A percentile compares a stretch with the other conserved stretches of the same genome.
Conservation (phyloP, 2,113 vertebrate species). For the human region DNA sequence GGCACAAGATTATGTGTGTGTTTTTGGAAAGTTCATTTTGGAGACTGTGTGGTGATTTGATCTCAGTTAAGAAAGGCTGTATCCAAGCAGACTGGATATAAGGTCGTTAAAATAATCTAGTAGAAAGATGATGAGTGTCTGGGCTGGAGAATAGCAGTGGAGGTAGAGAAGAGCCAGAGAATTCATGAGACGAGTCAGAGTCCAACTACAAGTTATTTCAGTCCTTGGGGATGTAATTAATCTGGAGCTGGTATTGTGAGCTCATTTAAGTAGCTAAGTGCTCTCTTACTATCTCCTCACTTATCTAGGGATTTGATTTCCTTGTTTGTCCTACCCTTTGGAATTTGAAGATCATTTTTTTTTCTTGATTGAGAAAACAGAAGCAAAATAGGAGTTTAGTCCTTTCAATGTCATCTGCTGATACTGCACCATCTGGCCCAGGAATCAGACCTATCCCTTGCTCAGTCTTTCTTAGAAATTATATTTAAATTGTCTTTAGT, state of each 20-base stretch:
- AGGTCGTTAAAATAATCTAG: not conserved
- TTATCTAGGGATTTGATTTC: constrained; percentile 71
- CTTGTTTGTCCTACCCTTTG: constrained; percentile 75
- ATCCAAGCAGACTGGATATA: not conserved
- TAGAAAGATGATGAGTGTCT: not conserved
- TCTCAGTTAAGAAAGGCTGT: not conserved
- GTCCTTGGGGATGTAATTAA: constrained; percentile 60
- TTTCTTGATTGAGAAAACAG: constrained; percentile 77
- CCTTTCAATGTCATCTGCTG: constrained; percentile 74
- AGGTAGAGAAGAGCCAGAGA: not conserved
- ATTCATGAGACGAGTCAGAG: not conserved
- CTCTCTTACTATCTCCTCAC: constrained; percentile 65
- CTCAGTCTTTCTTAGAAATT: constrained; percentile 62
- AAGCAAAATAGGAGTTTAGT: constrained; percentile 74
- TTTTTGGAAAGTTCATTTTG: not conserved
- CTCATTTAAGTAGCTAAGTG: constrained; percentile 71
- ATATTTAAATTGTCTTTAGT: constrained; percentile 54
- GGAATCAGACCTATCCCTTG: not conserved
- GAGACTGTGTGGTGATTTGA: not conserved
- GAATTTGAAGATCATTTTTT: constrained; percentile 78
- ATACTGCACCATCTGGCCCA: constrained; percentile 59
- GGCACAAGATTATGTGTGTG: fast-evolving
- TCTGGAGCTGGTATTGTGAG: constrained; percentile 60
- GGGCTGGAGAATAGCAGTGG: not conserved
- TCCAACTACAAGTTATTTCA: constrained; percentile 4